These are phyloP conservation scores for Gymnobelideus leadbeateri DNA, from an alignment of 2,113 vertebrate species.

Conservation along the genomic window DNA sequence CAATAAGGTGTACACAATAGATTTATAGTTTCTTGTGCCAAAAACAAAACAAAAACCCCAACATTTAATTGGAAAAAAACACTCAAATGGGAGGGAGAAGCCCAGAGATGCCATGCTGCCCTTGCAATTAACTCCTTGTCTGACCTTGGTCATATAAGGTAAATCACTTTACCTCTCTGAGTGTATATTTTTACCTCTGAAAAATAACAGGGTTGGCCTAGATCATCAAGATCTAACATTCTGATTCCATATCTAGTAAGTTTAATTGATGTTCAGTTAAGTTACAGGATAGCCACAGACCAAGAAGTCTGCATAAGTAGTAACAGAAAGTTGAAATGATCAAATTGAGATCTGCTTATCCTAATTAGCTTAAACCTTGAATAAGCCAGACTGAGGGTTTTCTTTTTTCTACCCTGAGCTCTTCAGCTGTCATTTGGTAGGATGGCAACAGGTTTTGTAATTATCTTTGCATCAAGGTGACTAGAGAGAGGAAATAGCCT, in stretches of 20 bases:
- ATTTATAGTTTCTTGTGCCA: no score
- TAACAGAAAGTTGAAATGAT: conserved; percentile 17
- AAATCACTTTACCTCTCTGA: neutral
- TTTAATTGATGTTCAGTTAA: neutral
- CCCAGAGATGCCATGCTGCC: no score
- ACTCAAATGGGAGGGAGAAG: no score
- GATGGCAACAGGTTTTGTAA: neutral
- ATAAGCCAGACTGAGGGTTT: neutral
- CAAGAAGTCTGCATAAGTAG: conserved; percentile 36
- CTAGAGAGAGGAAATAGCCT: neutral
- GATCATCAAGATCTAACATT: conserved; percentile 1
- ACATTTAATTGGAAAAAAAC: no score
- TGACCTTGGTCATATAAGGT: neutral
- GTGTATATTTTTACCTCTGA: neutral
- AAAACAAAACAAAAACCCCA: no score
- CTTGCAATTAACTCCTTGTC: no score
- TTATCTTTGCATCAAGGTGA: neutral
- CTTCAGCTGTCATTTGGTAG: neutral
- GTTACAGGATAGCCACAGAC: neutral
- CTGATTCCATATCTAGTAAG: conserved; percentile 23
- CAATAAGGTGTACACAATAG: no score
- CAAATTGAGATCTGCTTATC: neutral
- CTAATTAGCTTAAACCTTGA: conserved; percentile 31
- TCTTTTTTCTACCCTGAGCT: neutral
- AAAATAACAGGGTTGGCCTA: neutral